Conservation (phyloP, 2,113 vertebrate genomes). For the Nothocercus julius region DNA sequence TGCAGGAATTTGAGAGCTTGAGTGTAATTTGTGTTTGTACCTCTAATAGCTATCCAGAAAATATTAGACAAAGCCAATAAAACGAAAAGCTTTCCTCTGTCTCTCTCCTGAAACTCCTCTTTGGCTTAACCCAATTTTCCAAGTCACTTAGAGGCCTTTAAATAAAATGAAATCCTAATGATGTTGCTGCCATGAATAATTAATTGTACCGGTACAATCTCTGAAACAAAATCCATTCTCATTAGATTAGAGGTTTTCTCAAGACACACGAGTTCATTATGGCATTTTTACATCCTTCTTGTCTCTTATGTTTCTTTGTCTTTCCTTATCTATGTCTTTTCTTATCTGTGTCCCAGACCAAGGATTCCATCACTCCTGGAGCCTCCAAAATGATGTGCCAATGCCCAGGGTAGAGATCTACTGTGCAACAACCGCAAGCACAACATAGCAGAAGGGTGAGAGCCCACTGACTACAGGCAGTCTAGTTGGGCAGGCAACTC, state of each 20-base stretch:
- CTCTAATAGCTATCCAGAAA: conserved; percentile 75
- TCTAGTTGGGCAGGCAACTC: background rate
- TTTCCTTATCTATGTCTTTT: conserved; percentile 60
- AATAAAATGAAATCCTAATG: conserved; percentile 93
- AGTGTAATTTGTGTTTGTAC: conserved; percentile 64
- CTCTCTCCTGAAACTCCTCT: conserved; percentile 77
- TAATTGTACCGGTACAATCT: conserved; percentile 89
- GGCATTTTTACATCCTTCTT: conserved; percentile 76
- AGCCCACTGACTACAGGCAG: background rate
- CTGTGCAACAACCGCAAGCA: background rate
- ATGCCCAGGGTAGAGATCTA: background rate
- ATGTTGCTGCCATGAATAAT: conserved; percentile 97
- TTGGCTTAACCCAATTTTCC: conserved; percentile 89
- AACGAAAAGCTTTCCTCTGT: conserved; percentile 80
- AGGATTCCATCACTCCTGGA: background rate
- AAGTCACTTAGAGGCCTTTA: conserved; percentile 86
- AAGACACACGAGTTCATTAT: conserved; percentile 86
- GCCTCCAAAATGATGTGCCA: background rate
- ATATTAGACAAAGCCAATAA: conserved; percentile 78
- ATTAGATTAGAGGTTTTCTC: conserved; percentile 93
- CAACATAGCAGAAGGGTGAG: background rate
- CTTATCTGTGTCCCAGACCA: conserved; percentile 35
- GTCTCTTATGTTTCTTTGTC: conserved; percentile 66
- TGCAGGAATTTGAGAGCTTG: conserved; percentile 27
- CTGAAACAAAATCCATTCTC: conserved; percentile 95